A percentile compares a stretch with the other conserved stretches of the same genome.
Evolutionary conservation across 2,888 invertebrate species (phyloP).

Genomic region (Heterodera filipjevi): DNA sequence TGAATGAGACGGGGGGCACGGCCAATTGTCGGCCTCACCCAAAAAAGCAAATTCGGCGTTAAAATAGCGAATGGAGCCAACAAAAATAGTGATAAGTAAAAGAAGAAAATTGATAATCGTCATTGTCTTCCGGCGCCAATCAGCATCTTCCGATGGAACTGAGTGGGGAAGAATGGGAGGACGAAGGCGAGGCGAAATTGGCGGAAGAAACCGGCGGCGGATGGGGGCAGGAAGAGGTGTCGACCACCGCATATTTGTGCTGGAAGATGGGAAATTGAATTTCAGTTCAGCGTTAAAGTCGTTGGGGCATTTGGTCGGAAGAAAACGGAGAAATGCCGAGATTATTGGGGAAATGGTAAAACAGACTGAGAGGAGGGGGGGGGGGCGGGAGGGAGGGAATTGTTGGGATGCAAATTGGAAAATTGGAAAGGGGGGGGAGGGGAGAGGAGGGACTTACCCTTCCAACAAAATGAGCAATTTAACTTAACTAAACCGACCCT

Average conservation of each 20-base stretch:
- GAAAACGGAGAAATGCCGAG: not conserved
- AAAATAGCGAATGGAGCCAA: not conserved
- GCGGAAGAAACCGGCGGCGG: not conserved
- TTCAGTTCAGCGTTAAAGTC: not conserved
- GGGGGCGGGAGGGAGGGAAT: not conserved
- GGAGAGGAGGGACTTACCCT: not conserved
- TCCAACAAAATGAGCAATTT: not conserved
- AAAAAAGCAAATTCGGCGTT: not conserved
- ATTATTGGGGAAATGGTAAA: constrained; percentile 4
- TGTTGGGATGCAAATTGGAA: not conserved
- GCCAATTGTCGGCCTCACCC: not conserved
- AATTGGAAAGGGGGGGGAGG: not conserved
- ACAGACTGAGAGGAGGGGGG: not conserved
- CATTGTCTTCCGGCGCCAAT: not conserved
- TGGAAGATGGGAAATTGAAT: constrained; percentile 9
- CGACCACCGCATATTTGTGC: constrained; percentile 12
- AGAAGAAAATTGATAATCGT: not conserved
- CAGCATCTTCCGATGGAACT: not conserved
- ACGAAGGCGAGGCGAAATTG: not conserved
- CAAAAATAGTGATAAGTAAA: not conserved
- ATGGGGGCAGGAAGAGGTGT: not conserved
- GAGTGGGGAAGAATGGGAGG: not conserved
- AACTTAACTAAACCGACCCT: constrained; percentile 30
- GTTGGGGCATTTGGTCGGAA: not conserved
- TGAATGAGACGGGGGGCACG: not conserved